These are phyloP conservation scores for Nothoprocta perdicaria DNA, from an alignment of 2,113 vertebrate species.

Conservation along the genomic window DNA sequence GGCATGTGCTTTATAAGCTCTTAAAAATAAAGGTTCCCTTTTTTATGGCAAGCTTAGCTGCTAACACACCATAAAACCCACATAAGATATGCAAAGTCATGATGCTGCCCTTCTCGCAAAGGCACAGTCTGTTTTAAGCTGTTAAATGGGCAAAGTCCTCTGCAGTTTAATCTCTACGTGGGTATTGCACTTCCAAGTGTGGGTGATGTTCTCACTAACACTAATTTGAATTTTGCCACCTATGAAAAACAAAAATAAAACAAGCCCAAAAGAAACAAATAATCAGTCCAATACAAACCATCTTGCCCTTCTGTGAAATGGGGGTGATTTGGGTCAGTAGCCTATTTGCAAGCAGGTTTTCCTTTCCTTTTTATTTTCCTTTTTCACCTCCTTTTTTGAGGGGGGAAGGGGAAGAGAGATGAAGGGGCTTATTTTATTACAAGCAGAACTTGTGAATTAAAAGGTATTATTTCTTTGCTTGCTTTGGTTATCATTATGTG, in stretches of 20 bases:
- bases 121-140: neutral
- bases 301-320: neutral
- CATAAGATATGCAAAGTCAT: neutral
- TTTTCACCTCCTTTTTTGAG: neutral
- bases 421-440: neutral
- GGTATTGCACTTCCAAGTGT: neutral
- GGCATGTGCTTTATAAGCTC: conserved; percentile 26
- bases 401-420: too few species aligned
- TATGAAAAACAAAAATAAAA: neutral
- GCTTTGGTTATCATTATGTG: neutral
- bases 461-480: neutral
- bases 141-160: neutral
- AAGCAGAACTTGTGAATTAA: neutral
- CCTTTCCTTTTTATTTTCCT: neutral
- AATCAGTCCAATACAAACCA: neutral
- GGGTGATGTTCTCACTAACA: neutral
- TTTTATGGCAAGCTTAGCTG: conserved; percentile 23
- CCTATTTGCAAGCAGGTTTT: neutral
- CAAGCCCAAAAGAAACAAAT: neutral
- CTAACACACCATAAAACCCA: neutral
- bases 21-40: neutral
- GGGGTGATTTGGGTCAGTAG: neutral
- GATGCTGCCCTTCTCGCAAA: neutral
- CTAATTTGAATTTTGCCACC: neutral
- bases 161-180: neutral